phyloP scores from a whole-genome alignment of 1,140 invertebrate species.

The Solenopsis invicta region DNA sequence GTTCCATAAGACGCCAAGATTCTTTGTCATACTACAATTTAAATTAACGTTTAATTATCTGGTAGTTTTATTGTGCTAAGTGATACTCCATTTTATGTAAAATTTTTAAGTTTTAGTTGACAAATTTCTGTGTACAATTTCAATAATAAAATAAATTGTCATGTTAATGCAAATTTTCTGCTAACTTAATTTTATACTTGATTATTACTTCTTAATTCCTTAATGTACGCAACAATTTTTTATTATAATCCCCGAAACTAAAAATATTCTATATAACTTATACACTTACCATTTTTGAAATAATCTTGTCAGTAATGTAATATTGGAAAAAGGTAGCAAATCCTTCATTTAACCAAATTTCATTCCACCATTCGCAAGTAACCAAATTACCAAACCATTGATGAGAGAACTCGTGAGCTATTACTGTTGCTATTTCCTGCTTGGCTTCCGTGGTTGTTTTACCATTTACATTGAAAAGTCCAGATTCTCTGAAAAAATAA shows the following conservation, averaged over 20 bases:
- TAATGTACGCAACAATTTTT: background rate
- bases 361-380: conserved; percentile 89
- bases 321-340: conserved; percentile 92
- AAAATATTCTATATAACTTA: background rate
- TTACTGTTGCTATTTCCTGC: conserved; percentile 87
- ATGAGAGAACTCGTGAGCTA: conserved; percentile 90
- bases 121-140: background rate
- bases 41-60: background rate
- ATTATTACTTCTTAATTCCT: background rate
- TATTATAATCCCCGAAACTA: background rate
- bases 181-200: background rate
- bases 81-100: background rate
- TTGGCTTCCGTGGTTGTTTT: conserved; percentile 85
- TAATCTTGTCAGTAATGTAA: conserved; percentile 87
- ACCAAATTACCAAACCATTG: conserved; percentile 90
- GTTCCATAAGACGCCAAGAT: conserved; percentile 92
- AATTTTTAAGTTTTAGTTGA: background rate
- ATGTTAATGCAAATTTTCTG: conserved; percentile 2
- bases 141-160: background rate
- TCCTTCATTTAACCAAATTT: conserved; percentile 91
- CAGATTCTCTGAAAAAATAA: conserved; percentile 87
- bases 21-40: conserved; percentile 85
- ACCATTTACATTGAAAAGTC: conserved; percentile 87
- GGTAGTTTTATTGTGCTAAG: background rate
- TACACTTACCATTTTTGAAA: background rate